These are phyloP conservation scores for Rhyacophila brunnea DNA, from an alignment of 1,140 invertebrate genomes.

Conservation along the genomic window DNA sequence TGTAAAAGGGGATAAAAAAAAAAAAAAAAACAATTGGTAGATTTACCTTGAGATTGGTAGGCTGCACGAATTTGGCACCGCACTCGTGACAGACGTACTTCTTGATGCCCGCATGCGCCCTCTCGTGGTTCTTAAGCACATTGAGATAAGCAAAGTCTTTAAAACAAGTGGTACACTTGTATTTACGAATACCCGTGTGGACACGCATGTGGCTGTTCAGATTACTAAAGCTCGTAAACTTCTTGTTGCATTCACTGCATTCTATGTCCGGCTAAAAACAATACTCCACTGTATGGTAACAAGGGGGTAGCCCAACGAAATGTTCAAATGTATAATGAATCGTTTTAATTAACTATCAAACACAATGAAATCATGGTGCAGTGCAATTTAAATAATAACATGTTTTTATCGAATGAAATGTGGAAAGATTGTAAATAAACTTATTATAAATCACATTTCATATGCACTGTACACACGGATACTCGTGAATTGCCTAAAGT, in stretches of 20 bases:
- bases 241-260: conserved; percentile 49
- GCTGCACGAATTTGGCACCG: conserved; percentile 49
- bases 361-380: too few species aligned
- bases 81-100: conserved; percentile 51
- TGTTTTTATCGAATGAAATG: too few species aligned
- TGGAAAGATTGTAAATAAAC: too few species aligned
- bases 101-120: conserved; percentile 49
- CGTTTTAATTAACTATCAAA: too few species aligned
- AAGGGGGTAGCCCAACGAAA: background rate
- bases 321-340: too few species aligned
- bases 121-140: conserved; percentile 52
- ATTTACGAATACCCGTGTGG: conserved; percentile 78
- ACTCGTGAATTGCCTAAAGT: background rate
- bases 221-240: conserved; percentile 46
- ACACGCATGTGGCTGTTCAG: conserved; percentile 69
- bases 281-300: conserved; percentile 16
- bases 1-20: too few species aligned
- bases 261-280: conserved; percentile 43
- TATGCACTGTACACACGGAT: too few species aligned
- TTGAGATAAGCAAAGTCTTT: conserved; percentile 62
- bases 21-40: background rate
- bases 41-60: conserved; percentile 41
- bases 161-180: conserved; percentile 75
- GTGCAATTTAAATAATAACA: too few species aligned
- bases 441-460: too few species aligned